Evolutionary conservation across 2,797 vertebrate species (phyloP).

Genomic region (Triplophysa yarkandensis): DNA sequence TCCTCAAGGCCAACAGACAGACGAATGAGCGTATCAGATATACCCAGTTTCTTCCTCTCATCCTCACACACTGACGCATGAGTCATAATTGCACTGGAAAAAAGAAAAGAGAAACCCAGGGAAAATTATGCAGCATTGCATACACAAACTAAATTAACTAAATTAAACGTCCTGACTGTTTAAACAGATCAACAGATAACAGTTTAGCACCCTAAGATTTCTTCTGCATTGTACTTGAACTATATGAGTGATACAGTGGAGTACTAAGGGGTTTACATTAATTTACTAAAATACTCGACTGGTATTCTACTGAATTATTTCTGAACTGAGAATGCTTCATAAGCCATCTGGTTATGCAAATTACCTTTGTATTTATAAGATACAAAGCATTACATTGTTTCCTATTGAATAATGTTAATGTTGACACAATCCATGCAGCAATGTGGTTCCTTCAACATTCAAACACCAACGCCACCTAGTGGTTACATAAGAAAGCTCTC

Average conservation of each 20-base stretch:
- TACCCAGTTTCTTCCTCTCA: slow-evolving; percentile 79
- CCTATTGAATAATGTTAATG: not conserved
- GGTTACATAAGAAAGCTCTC: too few relatives aligned
- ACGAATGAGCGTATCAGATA: slow-evolving; percentile 87
- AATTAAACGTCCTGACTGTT: not conserved
- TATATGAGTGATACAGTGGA: too few relatives aligned
- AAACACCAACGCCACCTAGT: slow-evolving; percentile 7
- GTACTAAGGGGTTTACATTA: not conserved
- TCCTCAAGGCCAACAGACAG: slow-evolving; percentile 93
- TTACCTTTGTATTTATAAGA: not conserved
- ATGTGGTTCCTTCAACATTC: slow-evolving; percentile 8
- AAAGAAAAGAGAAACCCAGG: slow-evolving; percentile 20
- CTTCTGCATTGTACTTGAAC: too few relatives aligned
- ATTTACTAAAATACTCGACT: not conserved
- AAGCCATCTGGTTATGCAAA: not conserved
- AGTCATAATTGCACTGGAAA: slow-evolving; percentile 89
- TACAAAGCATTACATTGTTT: not conserved
- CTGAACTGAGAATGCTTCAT: not conserved
- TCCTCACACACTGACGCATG: slow-evolving; percentile 85
- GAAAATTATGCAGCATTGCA: not conserved
- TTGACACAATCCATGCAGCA: not conserved
- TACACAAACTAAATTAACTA: slow-evolving; percentile 23
- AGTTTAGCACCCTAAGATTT: too few relatives aligned
- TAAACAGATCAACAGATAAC: not conserved
- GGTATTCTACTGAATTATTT: not conserved